Evolutionary conservation across 2,113 vertebrate species (phyloP).

Genomic region (Chunga burmeisteri): DNA sequence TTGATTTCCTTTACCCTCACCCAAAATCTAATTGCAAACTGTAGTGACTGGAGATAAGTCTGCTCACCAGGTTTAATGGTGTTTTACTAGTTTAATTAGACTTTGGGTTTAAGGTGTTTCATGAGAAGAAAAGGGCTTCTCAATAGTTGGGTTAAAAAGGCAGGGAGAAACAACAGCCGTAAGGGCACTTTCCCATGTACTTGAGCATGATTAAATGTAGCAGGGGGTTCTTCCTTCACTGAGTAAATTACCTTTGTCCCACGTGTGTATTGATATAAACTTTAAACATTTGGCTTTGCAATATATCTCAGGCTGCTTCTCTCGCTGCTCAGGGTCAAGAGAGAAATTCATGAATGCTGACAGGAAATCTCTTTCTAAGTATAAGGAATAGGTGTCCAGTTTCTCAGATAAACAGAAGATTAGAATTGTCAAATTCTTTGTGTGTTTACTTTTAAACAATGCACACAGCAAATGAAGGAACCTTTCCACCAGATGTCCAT

Average conservation of each 20-base stretch:
- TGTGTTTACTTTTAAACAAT: slow-evolving; percentile 6
- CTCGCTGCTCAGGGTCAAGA: slow-evolving; percentile 60
- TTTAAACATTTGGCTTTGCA: slow-evolving; percentile 72
- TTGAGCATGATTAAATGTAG: slow-evolving; percentile 72
- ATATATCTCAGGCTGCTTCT: slow-evolving; percentile 69
- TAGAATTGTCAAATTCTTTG: neutral
- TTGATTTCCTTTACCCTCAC: neutral
- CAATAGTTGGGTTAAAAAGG: slow-evolving; percentile 29
- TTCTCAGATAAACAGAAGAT: slow-evolving; percentile 25
- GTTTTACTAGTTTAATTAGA: slow-evolving; percentile 58
- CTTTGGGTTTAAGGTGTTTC: slow-evolving; percentile 41
- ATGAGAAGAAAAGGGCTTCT: slow-evolving; percentile 48
- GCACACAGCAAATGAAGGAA: neutral
- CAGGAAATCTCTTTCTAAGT: slow-evolving; percentile 37
- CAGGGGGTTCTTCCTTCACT: slow-evolving; percentile 58
- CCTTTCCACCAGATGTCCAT: neutral
- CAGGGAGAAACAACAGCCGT: neutral
- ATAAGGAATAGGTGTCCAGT: slow-evolving; percentile 20
- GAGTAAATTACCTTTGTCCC: slow-evolving; percentile 74
- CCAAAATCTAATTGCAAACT: slow-evolving; percentile 44
- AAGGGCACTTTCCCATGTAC: slow-evolving; percentile 64
- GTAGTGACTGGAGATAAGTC: slow-evolving; percentile 27
- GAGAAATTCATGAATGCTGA: slow-evolving; percentile 59
- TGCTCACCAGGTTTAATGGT: slow-evolving; percentile 27
- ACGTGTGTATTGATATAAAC: slow-evolving; percentile 73